Base-by-base conservation (phyloP, 2,113 vertebrate genomes). In the Archilochus colubris region DNA sequence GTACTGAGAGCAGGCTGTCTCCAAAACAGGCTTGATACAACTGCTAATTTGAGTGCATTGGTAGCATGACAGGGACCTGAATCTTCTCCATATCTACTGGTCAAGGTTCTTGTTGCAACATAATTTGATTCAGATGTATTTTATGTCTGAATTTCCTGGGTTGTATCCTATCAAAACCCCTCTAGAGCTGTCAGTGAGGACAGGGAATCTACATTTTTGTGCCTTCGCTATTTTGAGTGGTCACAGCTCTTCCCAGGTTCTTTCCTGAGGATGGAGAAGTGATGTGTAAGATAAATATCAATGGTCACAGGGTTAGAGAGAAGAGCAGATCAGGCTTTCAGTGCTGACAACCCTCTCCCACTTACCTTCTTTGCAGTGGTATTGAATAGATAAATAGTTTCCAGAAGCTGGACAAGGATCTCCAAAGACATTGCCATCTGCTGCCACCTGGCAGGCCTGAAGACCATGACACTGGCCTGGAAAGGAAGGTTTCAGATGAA, bases 291-390 rank as follows among this genome's bases (percentile, higher is more conserved):
- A 40, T 53, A 63, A 79, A 13, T 33, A 19, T 44, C 23, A 43
- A 1, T 38, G 43, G 4, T 46, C 53, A 48, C 16, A 38, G 23
- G 57, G 50, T 51, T 61, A 67, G 18, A 90, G 64, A n/a, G 70
- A 25, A 77, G 55, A 77, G 22, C n/a, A 74, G 38, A n/a, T 14
- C 12, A 59, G 30, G 12, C 4, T 75, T 72, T 36, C 55, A 10
- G 7, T 27, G 61, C 12, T 44, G 51, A 22, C 33, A 89, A 38
- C 2, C 1, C 20, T 6, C 22, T 78, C 23, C 14, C 31, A 73
- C 98, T 96, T 94, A 99, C 99, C 99, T 94, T 99, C 97, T 96
- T 94, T 98, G 97, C 99, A 99, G 96, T 96, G 97, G 89, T 99
- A 99, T 7, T 98, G 98, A 85, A 99, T 89, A 84, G 98, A 99